These are phyloP conservation scores for Pogonophryne albipinna DNA, from an alignment of 2,797 vertebrate species.

Conservation along the genomic window DNA sequence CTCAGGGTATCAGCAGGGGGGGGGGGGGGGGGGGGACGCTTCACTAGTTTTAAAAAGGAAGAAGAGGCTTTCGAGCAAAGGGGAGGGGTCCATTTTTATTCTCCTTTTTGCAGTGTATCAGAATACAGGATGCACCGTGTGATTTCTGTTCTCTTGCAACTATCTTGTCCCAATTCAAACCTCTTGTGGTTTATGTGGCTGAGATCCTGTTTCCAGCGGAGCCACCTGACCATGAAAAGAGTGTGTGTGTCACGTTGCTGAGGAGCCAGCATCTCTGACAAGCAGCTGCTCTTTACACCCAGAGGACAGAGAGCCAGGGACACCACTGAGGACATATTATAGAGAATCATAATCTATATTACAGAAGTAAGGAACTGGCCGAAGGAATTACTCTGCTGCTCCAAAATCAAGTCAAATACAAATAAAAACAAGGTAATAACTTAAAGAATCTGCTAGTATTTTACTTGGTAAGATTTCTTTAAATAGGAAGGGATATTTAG, in stretches of 20 bases:
- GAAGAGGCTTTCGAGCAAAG: slow-evolving; percentile 43
- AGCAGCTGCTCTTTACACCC: slow-evolving; percentile 69
- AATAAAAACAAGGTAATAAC: no score
- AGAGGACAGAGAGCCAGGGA: slow-evolving; percentile 4
- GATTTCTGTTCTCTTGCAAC: slow-evolving; percentile 72
- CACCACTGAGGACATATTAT: neutral
- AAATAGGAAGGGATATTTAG: no score
- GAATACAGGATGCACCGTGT: slow-evolving; percentile 79
- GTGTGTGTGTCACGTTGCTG: slow-evolving; percentile 74
- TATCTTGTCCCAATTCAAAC: slow-evolving; percentile 81
- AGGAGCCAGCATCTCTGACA: slow-evolving; percentile 63
- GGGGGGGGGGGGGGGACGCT: slow-evolving; percentile 60
- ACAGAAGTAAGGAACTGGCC: neutral
- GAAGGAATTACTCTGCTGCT: neutral
- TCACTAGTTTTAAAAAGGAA: slow-evolving; percentile 72
- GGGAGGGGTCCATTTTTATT: slow-evolving; percentile 59
- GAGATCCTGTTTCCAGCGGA: slow-evolving; percentile 82
- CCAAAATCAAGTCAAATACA: no score
- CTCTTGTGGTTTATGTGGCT: slow-evolving; percentile 81
- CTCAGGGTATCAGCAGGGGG: slow-evolving; percentile 65
- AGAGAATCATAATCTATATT: neutral
- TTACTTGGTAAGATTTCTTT: no score
- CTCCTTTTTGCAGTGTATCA: slow-evolving; percentile 65
- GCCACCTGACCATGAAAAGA: slow-evolving; percentile 84
- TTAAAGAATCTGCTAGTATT: no score